A percentile compares a stretch with the other conserved stretches of the same genome.
These are phyloP conservation scores for Brachystomella parvula DNA, from an alignment of 1,140 invertebrate species.

Conservation along the genomic window DNA sequence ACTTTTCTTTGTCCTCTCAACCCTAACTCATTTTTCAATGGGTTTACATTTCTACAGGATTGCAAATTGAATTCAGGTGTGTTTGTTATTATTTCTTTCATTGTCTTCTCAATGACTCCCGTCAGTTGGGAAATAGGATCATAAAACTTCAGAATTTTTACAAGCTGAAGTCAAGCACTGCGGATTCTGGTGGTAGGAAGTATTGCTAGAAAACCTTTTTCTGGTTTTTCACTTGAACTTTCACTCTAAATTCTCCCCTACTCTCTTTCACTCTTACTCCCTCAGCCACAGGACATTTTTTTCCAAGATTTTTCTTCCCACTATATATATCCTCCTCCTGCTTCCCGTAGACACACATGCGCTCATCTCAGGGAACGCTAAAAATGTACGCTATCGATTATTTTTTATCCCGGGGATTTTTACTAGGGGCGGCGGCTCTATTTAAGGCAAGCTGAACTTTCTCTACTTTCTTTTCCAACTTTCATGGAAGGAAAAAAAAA, in stretches of 20 bases:
- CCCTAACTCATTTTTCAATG: too few species aligned
- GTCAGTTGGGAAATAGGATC: too few species aligned
- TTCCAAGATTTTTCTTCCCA: not conserved
- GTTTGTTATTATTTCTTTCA: too few species aligned
- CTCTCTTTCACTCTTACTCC: not conserved
- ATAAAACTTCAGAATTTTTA: too few species aligned
- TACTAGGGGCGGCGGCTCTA: slow-evolving; percentile 26
- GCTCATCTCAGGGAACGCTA: slow-evolving; percentile 25
- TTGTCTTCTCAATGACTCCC: too few species aligned
- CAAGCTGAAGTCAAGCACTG: too few species aligned
- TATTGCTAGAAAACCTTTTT: not conserved
- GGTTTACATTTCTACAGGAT: too few species aligned
- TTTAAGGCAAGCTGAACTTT: slow-evolving; percentile 17
- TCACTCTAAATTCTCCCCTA: not conserved
- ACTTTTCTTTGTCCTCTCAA: too few species aligned
- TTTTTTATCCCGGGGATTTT: slow-evolving; percentile 36
- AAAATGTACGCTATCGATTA: slow-evolving; percentile 37
- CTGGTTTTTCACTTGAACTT: slow-evolving; percentile 2
- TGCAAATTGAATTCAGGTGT: too few species aligned
- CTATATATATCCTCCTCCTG: not conserved
- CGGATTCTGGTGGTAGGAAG: too few species aligned
- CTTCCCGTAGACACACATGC: slow-evolving; percentile 26
- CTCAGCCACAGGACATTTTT: not conserved
- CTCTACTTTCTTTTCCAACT: slow-evolving; percentile 17
- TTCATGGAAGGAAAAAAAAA: not conserved